These are phyloP conservation scores for Alouatta palliata DNA, from an alignment of 2,113 vertebrate species.

Conservation along the genomic window DNA sequence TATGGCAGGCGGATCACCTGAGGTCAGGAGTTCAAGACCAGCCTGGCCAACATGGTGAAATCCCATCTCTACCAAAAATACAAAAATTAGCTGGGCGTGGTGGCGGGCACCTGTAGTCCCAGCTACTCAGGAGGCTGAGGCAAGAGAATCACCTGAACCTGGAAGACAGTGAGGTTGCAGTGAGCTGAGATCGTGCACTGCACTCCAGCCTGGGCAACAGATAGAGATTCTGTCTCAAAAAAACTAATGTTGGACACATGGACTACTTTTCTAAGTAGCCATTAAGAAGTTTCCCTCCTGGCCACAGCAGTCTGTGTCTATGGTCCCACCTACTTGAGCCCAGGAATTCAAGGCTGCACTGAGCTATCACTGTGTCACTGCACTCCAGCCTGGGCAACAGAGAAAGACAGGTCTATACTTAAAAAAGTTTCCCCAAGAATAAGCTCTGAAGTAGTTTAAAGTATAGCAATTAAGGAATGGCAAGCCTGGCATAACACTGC, in stretches of 20 bases:
- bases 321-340: not conserved
- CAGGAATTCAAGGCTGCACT: not conserved
- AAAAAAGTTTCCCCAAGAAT: not conserved
- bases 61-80: not conserved
- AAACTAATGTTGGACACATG: not conserved
- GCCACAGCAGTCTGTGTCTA: too few relatives aligned
- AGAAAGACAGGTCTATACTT: not conserved
- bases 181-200: not conserved
- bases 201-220: not conserved
- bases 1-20: not conserved
- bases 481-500: not conserved
- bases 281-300: not conserved
- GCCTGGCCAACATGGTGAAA: not conserved
- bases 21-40: not conserved
- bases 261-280: not conserved
- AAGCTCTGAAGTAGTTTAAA: not conserved
- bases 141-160: not conserved
- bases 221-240: not conserved
- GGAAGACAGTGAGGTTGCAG: not conserved
- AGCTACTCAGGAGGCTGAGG: not conserved
- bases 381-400: not conserved
- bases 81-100: not conserved
- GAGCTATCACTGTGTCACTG: not conserved
- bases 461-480: not conserved
- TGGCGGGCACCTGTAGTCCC: not conserved